Evolutionary conservation across 2,797 vertebrate species (phyloP), one percentile per base, ranked within the genome.

Genomic region (Scyliorhinus canicula): DNA sequence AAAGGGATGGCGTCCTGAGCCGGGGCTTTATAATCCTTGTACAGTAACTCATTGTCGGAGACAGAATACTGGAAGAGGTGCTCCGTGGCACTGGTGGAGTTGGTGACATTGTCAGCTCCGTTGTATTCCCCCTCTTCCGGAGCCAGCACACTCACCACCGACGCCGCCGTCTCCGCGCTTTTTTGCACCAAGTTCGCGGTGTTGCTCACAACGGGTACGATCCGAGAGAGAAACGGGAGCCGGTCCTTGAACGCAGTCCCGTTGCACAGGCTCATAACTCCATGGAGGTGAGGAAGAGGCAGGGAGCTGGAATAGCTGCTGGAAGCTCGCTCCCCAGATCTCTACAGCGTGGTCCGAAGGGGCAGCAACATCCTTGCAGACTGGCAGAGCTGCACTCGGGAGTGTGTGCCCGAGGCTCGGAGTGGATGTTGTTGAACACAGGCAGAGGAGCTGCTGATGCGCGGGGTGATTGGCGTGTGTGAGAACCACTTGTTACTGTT

Each of bases 181-280:
- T 97, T 96, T 95, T 97, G 97, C 26, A 98, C 97, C 96, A 98
- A 96, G 57, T 97, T 97, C 19, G 97, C 96, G 19, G 98, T 98
- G 96, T 97, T 98, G 97, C 98, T 98, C 95, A 98, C 96, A 28
- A 98, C 98, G 84, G 98, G 98, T 95, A 98, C 96, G 84, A 99
- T 97, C 95, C 98, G 98, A 21, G 98, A 98, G 86, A 99, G 97
- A 95, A 99, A 98, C 60, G 97, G 97, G 96, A 98, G 98, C 98
- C 98, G 98, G 97, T 98, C 98, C 96, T 98, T 98, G 95, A 98
- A 98, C 95, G 97, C 97, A 95, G 97, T 98, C 95, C 97, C 97
- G 96, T 99, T 99, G 96, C 98, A 98, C 95, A 97, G 96, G 96
- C 98, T 97, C 98, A 98, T 98, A 95, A 95, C 97, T 96, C 96